A percentile compares a stretch with the other conserved stretches of the same genome.
phyloP scores from a whole-genome alignment of 2,888 invertebrate genomes.

The Panzeria rudis region DNA sequence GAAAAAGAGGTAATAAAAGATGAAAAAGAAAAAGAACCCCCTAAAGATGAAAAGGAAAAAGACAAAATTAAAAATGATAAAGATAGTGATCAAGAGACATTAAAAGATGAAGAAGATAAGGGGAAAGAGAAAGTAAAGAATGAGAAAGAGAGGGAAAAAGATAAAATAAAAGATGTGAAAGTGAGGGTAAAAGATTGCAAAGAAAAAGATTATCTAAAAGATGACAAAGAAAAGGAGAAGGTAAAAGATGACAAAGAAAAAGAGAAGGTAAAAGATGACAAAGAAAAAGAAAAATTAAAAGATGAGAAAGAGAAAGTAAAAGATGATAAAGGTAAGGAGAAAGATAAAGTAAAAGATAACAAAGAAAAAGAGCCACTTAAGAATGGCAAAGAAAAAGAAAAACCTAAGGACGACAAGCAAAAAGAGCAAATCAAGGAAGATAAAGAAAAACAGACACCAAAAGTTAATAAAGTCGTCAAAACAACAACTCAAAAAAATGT shows the following conservation, averaged over 20 bases:
- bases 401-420: slow-evolving; percentile 4
- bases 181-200: slow-evolving; percentile 71
- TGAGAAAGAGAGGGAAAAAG: slow-evolving; percentile 73
- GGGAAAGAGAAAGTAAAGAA: slow-evolving; percentile 44
- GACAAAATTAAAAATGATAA: background rate
- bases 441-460: background rate
- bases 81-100: background rate
- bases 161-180: slow-evolving; percentile 39
- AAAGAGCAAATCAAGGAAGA: background rate
- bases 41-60: no score
- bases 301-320: background rate
- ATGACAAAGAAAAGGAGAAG: slow-evolving; percentile 15
- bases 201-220: slow-evolving; percentile 71
- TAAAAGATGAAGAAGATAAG: slow-evolving; percentile 11
- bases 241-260: slow-evolving; percentile 33
- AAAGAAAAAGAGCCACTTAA: slow-evolving; percentile 29
- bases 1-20: background rate
- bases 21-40: background rate
- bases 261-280: slow-evolving; percentile 10
- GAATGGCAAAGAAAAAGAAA: slow-evolving; percentile 1
- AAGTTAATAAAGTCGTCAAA: slow-evolving; percentile 14
- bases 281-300: background rate
- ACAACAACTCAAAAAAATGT: slow-evolving; percentile 20
- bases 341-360: background rate
- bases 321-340: background rate